Conservation (phyloP, 2,888 invertebrate genomes). For the Clusia tigrina region DNA sequence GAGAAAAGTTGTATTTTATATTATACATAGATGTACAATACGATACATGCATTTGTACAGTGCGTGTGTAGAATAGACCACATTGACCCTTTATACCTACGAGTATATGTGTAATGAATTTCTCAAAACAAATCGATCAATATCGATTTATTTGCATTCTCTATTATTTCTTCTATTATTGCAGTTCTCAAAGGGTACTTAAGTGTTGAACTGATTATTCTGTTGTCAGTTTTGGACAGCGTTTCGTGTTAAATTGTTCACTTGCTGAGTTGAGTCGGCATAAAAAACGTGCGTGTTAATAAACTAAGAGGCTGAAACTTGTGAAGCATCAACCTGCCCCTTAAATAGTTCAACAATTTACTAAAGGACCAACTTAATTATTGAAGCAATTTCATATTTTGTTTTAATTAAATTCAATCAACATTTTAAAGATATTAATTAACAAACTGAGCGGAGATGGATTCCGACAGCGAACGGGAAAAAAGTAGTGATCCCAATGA, state of each 20-base stretch:
- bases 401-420: too few species aligned
- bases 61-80: too few species aligned
- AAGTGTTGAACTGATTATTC: background rate
- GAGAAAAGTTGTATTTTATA: too few species aligned
- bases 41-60: too few species aligned
- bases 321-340: too few species aligned
- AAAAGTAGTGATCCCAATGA: constrained; percentile 50
- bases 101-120: background rate
- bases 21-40: background rate
- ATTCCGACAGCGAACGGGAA: constrained; percentile 40
- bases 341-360: too few species aligned
- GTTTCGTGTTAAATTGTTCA: background rate
- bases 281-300: too few species aligned
- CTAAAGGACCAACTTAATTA: too few species aligned
- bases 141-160: background rate
- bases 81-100: background rate
- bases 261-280: background rate
- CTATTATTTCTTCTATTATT: background rate
- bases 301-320: too few species aligned
- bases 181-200: background rate
- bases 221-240: background rate
- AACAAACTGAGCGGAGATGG: constrained; percentile 46
- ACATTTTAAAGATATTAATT: too few species aligned
- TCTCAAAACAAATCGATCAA: background rate
- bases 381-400: too few species aligned